Conservation (phyloP, 2,113 vertebrate species). For the Antidorcas marsupialis region DNA sequence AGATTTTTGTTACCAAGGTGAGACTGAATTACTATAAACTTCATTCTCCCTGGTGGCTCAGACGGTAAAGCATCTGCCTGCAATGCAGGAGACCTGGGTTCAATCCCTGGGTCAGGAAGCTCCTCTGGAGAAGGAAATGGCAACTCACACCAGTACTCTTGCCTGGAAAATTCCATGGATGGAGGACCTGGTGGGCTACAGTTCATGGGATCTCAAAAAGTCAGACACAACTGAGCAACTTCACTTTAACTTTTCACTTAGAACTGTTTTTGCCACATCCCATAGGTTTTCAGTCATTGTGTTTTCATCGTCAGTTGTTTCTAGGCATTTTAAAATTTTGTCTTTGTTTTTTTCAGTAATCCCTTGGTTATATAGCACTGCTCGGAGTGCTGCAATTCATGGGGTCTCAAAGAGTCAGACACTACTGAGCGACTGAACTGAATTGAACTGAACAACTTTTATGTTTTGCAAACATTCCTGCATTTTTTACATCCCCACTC, state of each 20-base stretch:
- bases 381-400: too few species aligned
- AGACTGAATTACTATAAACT: background rate
- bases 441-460: background rate
- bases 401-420: too few species aligned
- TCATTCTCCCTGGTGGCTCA: background rate
- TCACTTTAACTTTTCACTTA: background rate
- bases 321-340: background rate
- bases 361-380: background rate
- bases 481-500: background rate
- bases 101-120: background rate
- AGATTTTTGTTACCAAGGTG: background rate
- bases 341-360: background rate
- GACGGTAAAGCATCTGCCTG: accelerated
- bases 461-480: background rate
- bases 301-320: background rate
- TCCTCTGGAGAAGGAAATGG: background rate
- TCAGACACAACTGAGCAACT: background rate
- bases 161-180: background rate
- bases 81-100: background rate
- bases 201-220: background rate
- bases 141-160: background rate
- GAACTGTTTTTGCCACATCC: background rate
- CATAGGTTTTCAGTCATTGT: background rate
- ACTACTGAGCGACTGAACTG: too few species aligned
- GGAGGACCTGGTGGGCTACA: background rate